phyloP scores from a whole-genome alignment of 2,797 vertebrate genomes.

The Limnodromus scolopaceus region DNA sequence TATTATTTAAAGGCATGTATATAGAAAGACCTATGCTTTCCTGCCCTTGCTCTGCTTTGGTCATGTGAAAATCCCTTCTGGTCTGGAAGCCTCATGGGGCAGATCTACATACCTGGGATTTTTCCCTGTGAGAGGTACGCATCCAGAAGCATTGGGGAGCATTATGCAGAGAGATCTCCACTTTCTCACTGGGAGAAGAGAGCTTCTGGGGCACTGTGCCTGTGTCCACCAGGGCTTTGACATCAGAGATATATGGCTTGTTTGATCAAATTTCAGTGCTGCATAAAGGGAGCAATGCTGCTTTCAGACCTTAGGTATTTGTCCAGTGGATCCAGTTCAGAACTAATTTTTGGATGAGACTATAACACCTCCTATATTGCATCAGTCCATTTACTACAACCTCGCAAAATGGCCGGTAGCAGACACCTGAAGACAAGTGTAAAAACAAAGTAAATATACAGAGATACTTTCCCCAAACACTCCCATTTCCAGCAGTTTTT shows the following conservation, averaged over 20 bases:
- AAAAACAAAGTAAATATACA: not conserved
- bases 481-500: not conserved
- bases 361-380: not conserved
- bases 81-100: fast-evolving
- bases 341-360: not conserved
- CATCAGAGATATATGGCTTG: not conserved
- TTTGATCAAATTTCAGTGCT: not conserved
- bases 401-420: not conserved
- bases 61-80: not conserved
- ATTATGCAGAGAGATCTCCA: fast-evolving
- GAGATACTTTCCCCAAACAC: not conserved
- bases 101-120: not conserved
- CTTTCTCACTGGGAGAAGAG: not conserved
- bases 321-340: not conserved
- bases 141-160: no score
- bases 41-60: not conserved
- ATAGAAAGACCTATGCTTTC: not conserved
- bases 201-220: not conserved
- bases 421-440: not conserved
- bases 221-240: not conserved
- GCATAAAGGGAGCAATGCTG: not conserved
- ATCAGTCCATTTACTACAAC: not conserved
- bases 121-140: not conserved
- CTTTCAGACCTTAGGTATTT: not conserved
- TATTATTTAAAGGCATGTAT: not conserved